Base-by-base conservation (phyloP, 2,797 vertebrate genomes). In the Heliangelus exortis region DNA sequence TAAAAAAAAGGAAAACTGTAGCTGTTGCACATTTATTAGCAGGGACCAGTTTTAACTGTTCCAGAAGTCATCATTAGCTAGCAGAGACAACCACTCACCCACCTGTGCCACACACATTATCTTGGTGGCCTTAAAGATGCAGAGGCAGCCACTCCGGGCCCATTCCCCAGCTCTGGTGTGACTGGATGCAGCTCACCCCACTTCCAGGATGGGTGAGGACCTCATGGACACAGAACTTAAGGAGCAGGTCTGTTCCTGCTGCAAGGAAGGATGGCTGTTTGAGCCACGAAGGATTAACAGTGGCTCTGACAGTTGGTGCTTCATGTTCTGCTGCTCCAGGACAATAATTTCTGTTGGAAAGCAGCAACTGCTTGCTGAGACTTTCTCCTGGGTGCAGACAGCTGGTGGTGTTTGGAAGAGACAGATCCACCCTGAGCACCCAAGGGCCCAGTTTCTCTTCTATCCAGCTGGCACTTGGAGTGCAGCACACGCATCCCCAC, bases 51-150 rank as follows among this genome's bases (percentile, higher is more conserved):
- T 89, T 26, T 18, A 25, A 34, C 47, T 68, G 47, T 31, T 22
- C 45, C 57, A 72, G 58, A 68, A 73, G 55, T 58, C 51, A 21
- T 4, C 0, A 0, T 29, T 13, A n/a, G 29, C 34, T 26, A 39
- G 39, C 50, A 36, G 16, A 69, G 66, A 39, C 36, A 54, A 6
- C 45, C n/a, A 28, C 48, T 59, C 0, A 0, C 12, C 36, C 39
- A 7, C 2, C 55, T 2, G 2, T 5, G 16, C 28, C 72, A 41
- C 34, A 7, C 0, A 0, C 1, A 13, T 4, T 31, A 4, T 67
- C 34, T 8, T 6, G 25, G 28, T 36, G 79, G 67, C 22, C 62
- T 2, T 5, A 9, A 6, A 62, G 63, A 7, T 65, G 58, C n/a
- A 20, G 48, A 51, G 62, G 47, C n/a, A 68, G 59, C 43, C 6